Base-by-base conservation (phyloP, 2,797 vertebrate genomes). In the Crax fasciolata region DNA sequence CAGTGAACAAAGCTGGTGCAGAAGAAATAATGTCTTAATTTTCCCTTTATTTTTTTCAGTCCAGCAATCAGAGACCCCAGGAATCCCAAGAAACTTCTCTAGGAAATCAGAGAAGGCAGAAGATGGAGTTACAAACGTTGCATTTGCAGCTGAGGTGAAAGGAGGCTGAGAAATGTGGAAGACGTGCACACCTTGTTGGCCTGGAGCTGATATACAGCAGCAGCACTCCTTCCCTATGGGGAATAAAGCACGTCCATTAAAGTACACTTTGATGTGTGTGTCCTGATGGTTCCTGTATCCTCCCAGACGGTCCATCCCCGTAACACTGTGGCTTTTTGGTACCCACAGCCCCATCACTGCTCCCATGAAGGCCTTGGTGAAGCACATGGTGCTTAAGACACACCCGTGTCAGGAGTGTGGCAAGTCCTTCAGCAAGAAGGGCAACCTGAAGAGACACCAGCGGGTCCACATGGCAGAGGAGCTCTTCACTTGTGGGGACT, bases 391-490 rank as follows among this genome's bases (percentile, higher is more conserved):
- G 8, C 35, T 49, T 3, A 84, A 74, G 75, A 38, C 16, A 1
- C 85, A 89, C 11, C 9, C 2, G 0, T 83, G 85, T 4, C 55
- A 52, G 9, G 88, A 96, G 46, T 91, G 92, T 0, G 13, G 85
- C 38, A 93, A 90, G 32, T 74, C 89, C 80, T 90, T 93, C 94
- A 92, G 68, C 80, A 95, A 74, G 86, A 71, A 80, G 27, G 76
- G 89, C 8, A 94, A 74, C 70, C 75, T 93, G 51, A 92, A 55
- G 35, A 74, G 93, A 4, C 90, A 93, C 51, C 92, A 93, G 68
- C 7, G 5, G 59, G 88, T 93, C 61, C 91, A 80, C 61, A 67
- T 35, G 0, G 35, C 80, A 3, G 63, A 67, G 46, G 65, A 96
- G 21, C 65, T 74, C 39, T 83, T 90, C 39, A 17, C 48, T 13